Evolutionary conservation across 1,140 invertebrate genomes (phyloP).

Genomic region (Laodelphax striatellus): DNA sequence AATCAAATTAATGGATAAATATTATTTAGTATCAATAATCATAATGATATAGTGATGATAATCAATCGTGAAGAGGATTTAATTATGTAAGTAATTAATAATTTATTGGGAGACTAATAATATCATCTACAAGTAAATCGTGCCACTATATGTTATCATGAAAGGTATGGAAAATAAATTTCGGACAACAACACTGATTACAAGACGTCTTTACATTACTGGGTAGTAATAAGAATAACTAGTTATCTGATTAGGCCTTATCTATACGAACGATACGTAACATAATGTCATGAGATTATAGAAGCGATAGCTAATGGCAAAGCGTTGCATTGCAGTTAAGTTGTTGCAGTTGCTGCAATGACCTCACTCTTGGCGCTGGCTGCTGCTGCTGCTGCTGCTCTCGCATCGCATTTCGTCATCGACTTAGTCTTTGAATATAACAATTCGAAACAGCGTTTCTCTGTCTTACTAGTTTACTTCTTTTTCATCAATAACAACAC

Average conservation of each 20-base stretch:
- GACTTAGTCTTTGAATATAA: too few relatives aligned
- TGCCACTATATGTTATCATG: not conserved
- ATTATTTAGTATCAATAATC: not conserved
- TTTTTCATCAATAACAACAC: not conserved
- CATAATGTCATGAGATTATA: slow-evolving; percentile 10
- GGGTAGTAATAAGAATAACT: slow-evolving; percentile 7
- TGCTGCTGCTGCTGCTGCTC: not conserved
- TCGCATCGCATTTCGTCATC: too few relatives aligned
- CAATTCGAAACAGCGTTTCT: too few relatives aligned
- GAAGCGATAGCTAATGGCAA: slow-evolving; percentile 17
- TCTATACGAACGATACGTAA: not conserved
- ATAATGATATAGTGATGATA: slow-evolving; percentile 1
- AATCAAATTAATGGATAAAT: not conserved
- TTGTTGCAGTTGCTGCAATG: not conserved
- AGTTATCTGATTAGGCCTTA: slow-evolving; percentile 12
- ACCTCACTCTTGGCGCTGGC: slow-evolving; percentile 22
- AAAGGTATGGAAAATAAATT: slow-evolving; percentile 3
- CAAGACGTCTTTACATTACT: slow-evolving; percentile 7
- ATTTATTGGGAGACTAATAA: too few relatives aligned
- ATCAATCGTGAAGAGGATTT: not conserved
- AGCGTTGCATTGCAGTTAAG: slow-evolving; percentile 3
- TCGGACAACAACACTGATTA: slow-evolving; percentile 15
- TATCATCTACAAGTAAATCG: not conserved
- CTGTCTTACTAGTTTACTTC: too few relatives aligned
- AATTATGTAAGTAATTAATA: not conserved